Conservation (phyloP, 2,113 vertebrate genomes). For the Tenrec ecaudatus region DNA sequence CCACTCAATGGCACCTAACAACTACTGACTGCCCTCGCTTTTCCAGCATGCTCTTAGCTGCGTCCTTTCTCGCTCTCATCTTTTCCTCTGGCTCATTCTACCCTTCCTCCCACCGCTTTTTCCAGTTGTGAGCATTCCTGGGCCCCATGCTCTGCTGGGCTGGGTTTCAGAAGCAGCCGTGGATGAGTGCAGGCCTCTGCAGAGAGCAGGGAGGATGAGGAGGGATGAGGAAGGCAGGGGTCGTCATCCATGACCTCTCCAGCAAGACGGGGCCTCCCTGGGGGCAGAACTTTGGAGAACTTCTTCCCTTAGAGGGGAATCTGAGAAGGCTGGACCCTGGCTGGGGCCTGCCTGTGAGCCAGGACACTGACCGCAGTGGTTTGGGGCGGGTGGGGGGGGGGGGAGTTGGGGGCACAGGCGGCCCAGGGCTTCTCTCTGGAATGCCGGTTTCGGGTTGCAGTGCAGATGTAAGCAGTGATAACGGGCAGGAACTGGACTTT, state of each 20-base stretch:
- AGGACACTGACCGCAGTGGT: slow-evolving; percentile 71
- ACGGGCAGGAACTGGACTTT: slow-evolving; percentile 83
- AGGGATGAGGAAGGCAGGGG: neutral
- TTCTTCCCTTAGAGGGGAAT: slow-evolving; percentile 22
- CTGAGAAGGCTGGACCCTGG: slow-evolving; percentile 58
- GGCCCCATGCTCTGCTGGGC: neutral
- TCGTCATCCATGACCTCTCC: neutral
- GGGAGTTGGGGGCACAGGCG: neutral
- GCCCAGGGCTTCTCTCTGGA: slow-evolving; percentile 72
- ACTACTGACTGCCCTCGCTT: neutral
- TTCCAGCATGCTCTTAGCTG: neutral
- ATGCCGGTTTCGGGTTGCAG: slow-evolving; percentile 83
- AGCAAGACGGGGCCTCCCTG: neutral
- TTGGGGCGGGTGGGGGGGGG: slow-evolving; percentile 63
- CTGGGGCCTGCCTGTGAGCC: slow-evolving; percentile 57
- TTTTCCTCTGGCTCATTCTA: neutral
- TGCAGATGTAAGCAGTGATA: slow-evolving; percentile 78
- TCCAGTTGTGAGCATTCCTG: neutral
- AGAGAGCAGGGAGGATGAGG: slow-evolving; percentile 16
- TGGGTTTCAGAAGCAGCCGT: neutral
- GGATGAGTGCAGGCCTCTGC: neutral
- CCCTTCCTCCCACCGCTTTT: neutral
- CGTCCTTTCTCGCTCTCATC: neutral
- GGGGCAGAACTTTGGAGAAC: neutral
- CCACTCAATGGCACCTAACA: neutral